Evolutionary conservation across 2,888 invertebrate genomes (phyloP).

Genomic region (Caenorhabditis afra): DNA sequence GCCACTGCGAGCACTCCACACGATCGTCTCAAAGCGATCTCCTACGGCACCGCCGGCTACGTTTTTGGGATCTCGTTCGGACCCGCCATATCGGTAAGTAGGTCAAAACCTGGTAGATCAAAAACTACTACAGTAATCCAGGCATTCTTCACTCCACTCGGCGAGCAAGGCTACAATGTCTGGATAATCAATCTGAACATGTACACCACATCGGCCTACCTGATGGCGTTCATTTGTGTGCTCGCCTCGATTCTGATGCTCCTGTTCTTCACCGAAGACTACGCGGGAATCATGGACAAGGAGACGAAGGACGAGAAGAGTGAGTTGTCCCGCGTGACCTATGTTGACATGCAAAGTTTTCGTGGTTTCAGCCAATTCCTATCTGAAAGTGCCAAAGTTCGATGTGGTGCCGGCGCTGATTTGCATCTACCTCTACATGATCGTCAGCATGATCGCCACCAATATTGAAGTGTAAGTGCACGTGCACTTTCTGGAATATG

Average conservation of each 20-base stretch:
- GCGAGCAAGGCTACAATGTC: slow-evolving; percentile 54
- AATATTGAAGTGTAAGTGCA: slow-evolving; percentile 69
- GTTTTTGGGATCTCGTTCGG: slow-evolving; percentile 70
- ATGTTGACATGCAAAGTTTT: slow-evolving; percentile 2
- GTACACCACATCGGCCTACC: slow-evolving; percentile 67
- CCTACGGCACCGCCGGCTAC: slow-evolving; percentile 68
- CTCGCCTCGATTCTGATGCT: slow-evolving; percentile 57
- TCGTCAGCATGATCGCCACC: slow-evolving; percentile 66
- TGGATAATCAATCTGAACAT: slow-evolving; percentile 54
- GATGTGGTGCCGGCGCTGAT: slow-evolving; percentile 65
- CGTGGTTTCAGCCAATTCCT: slow-evolving; percentile 35
- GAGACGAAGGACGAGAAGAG: slow-evolving; percentile 43
- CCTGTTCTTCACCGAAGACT: slow-evolving; percentile 65
- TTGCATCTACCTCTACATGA: slow-evolving; percentile 69
- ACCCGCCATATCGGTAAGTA: slow-evolving; percentile 63
- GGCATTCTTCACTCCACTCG: slow-evolving; percentile 62
- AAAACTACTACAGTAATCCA: slow-evolving; percentile 3
- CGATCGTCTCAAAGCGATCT: slow-evolving; percentile 65
- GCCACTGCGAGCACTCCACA: slow-evolving; percentile 65
- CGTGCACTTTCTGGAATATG: not conserved
- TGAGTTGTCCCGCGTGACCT: slow-evolving; percentile 10
- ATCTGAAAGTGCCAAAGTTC: slow-evolving; percentile 63
- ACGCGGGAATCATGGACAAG: slow-evolving; percentile 65
- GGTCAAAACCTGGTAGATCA: slow-evolving; percentile 5
- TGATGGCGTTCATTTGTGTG: slow-evolving; percentile 63